Conservation (phyloP, 2,888 invertebrate species). For the Elegia similella region DNA sequence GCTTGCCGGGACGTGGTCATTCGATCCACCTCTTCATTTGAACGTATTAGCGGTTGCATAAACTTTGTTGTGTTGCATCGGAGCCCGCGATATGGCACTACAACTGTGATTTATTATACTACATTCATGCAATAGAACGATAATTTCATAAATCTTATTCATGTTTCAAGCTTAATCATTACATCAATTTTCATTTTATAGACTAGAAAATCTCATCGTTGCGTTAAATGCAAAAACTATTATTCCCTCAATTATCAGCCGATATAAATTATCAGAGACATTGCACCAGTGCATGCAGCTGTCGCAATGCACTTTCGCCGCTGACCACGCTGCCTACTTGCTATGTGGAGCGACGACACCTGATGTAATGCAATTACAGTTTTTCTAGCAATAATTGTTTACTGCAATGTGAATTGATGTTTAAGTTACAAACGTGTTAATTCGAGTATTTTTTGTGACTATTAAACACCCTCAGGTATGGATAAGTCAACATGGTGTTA, state of each 20-base stretch:
- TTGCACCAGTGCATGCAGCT: slow-evolving; percentile 24
- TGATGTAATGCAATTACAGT: slow-evolving; percentile 49
- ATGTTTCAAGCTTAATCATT: no score
- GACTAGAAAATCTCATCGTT: background rate
- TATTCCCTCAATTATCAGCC: slow-evolving; percentile 8
- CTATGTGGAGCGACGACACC: slow-evolving; percentile 46
- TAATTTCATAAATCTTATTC: no score
- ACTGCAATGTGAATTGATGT: slow-evolving; percentile 11
- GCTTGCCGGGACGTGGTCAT: no score
- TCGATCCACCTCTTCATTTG: no score
- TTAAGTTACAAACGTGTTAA: slow-evolving; percentile 7
- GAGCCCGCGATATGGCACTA: no score
- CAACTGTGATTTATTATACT: no score
- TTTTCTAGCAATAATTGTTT: slow-evolving; percentile 20
- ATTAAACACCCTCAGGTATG: no score
- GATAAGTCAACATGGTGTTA: no score
- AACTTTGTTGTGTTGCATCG: no score
- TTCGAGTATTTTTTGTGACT: background rate
- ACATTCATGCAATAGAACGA: no score
- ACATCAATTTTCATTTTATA: background rate
- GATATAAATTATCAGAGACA: slow-evolving; percentile 14
- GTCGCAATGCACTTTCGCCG: slow-evolving; percentile 47
- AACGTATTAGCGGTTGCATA: no score
- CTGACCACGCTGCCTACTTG: slow-evolving; percentile 39
- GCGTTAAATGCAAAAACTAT: background rate